Evolutionary conservation across 2,888 invertebrate species (phyloP), one percentile per base, ranked within the genome.

Genomic region (Drosophila neonasuta): DNA sequence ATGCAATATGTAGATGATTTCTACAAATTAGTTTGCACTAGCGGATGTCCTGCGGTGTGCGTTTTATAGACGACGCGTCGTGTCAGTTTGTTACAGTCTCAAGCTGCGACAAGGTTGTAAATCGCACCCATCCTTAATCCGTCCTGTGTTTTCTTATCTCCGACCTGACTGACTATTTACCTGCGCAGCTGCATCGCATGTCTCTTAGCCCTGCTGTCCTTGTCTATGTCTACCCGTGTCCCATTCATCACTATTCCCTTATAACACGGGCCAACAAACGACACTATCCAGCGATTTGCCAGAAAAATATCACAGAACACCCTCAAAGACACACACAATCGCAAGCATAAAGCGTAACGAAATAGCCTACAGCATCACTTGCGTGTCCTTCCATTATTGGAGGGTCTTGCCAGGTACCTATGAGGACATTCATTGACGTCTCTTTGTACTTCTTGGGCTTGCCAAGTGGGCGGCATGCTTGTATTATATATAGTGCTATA

Each of bases 91-190:
- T 75, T 83, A 61, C 61, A 54, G 65, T 73, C 34, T 84, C 77
- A 79, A 75, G 73, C 78, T 70, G 68, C 48, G 66, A 71, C 60
- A 74, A 66, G 48, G 74, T 57, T 55, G 64, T 68, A 77, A 79
- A 73, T 73, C 86, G 82, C 86, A 80, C 80, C 82, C 82, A 79
- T 77, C 66, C 65, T 51, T 79, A 85, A 85, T 80, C 83, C 71
- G 44, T 54, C 56, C 62, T 51, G 51, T 71, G 74, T 50, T 70
- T 65, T 74, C 72, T 65, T 80, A 74, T 71, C 80, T 71, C 9
- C 50, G 48, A 51, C 30, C 72, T 56, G 62, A 56, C 42, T 39
- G 39, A 44, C 44, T 13, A 61, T 60, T 80, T 86, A 86, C 81
- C 87, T 86, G 80, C 78, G 57, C 68, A 77, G 74, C 86, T 79